Evolutionary conservation across 2,113 vertebrate species (phyloP).

Genomic region (Scophthalmus maximus): DNA sequence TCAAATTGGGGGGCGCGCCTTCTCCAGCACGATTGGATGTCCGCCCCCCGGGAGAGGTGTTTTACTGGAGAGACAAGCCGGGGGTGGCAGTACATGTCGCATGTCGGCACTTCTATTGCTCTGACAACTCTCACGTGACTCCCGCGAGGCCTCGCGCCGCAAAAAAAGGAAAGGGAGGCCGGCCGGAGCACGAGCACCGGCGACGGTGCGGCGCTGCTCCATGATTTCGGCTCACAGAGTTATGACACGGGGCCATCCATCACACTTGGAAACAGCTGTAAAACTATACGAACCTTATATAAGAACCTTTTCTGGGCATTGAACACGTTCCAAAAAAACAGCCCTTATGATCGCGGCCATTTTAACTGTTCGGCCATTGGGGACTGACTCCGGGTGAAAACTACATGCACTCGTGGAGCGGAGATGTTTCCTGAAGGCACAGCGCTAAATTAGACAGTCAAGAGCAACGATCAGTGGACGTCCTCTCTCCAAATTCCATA

Average conservation of each 20-base stretch:
- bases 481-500: background rate
- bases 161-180: background rate
- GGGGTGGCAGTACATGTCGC: slow-evolving; percentile 3
- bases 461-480: background rate
- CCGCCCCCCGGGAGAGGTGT: background rate
- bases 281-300: too few species aligned
- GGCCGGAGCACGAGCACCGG: too few species aligned
- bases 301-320: background rate
- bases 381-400: too few species aligned
- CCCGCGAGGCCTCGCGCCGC: background rate
- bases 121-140: background rate
- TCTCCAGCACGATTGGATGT: background rate
- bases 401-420: background rate
- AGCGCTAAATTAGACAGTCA: slow-evolving; percentile 16
- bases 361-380: background rate
- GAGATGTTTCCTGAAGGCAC: slow-evolving; percentile 32
- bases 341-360: too few species aligned
- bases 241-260: too few species aligned
- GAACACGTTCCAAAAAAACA: too few species aligned
- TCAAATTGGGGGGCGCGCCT: slow-evolving; percentile 2
- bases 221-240: too few species aligned
- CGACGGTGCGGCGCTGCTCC: too few species aligned
- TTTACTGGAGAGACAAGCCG: slow-evolving; percentile 1
- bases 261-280: background rate
- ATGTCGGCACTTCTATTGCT: slow-evolving; percentile 6